Evolutionary conservation across 2,113 vertebrate species (phyloP).

Genomic region (Phainopepla nitens): DNA sequence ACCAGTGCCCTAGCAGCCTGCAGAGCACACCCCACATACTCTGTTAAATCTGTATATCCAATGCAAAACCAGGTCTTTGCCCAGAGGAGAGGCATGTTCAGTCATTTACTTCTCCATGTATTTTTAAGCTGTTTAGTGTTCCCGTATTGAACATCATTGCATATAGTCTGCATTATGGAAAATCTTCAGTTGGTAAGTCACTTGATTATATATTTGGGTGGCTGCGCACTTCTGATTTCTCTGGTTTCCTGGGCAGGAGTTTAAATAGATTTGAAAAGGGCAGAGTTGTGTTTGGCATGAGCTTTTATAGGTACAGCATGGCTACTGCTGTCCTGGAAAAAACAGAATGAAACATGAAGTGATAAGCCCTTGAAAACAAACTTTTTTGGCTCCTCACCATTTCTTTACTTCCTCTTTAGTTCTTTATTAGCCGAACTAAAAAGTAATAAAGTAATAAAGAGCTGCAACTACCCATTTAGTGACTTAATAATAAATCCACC

Average conservation of each 20-base stretch:
- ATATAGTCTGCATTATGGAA: not conserved
- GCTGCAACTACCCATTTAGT: not conserved
- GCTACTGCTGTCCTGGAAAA: not conserved
- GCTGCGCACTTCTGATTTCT: not conserved
- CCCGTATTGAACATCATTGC: not conserved
- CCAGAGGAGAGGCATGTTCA: not conserved
- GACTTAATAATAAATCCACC: not conserved
- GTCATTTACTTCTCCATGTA: not conserved
- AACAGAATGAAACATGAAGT: not conserved
- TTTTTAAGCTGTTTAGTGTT: not conserved
- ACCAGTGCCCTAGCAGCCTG: not conserved
- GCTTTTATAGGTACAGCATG: not conserved
- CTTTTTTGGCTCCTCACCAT: not conserved
- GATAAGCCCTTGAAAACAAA: not conserved
- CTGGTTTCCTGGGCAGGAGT: not conserved
- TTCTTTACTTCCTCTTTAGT: not conserved
- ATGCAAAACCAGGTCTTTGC: not conserved
- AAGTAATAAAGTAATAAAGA: not conserved
- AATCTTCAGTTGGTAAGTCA: not conserved
- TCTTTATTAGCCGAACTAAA: not conserved
- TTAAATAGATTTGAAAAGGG: not conserved
- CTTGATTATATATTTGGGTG: not conserved
- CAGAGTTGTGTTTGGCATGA: not conserved
- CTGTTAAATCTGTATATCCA: not conserved
- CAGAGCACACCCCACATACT: not conserved